phyloP scores from a whole-genome alignment of 2,113 vertebrate genomes.

The Terrapene triunguis region DNA sequence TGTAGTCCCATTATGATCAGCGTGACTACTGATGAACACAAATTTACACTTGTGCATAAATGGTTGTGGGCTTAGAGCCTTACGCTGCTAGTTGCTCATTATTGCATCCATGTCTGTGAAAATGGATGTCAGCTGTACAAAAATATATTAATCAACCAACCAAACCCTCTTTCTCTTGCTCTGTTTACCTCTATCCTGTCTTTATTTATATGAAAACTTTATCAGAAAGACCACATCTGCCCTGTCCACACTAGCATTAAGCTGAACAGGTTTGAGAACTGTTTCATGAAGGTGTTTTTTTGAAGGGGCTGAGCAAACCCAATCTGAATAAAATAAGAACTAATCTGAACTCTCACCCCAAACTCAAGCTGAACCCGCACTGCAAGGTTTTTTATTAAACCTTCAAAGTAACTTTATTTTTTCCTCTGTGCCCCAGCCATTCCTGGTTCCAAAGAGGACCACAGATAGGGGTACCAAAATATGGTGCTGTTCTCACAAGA shows the following conservation, averaged over 20 bases:
- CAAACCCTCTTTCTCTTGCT: neutral
- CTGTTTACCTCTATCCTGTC: neutral
- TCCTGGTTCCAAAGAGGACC: no score
- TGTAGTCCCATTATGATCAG: no score
- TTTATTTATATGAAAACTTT: neutral
- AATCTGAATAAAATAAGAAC: neutral
- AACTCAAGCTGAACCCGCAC: no score
- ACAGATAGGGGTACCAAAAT: no score
- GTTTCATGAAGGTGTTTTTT: neutral
- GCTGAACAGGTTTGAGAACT: accelerated
- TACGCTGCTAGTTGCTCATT: accelerated
- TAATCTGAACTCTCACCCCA: no score
- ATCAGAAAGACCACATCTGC: neutral
- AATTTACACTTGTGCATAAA: neutral
- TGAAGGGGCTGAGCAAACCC: neutral
- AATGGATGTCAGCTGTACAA: accelerated
- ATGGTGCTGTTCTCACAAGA: no score
- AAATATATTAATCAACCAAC: neutral
- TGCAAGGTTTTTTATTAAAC: no score
- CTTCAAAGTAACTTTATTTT: no score
- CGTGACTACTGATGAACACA: no score
- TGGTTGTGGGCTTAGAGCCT: neutral
- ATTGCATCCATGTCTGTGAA: neutral
- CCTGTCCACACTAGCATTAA: accelerated
- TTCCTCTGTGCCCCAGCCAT: no score